Base-by-base conservation (phyloP, 2,888 invertebrate genomes). In the Junonia oenone region DNA sequence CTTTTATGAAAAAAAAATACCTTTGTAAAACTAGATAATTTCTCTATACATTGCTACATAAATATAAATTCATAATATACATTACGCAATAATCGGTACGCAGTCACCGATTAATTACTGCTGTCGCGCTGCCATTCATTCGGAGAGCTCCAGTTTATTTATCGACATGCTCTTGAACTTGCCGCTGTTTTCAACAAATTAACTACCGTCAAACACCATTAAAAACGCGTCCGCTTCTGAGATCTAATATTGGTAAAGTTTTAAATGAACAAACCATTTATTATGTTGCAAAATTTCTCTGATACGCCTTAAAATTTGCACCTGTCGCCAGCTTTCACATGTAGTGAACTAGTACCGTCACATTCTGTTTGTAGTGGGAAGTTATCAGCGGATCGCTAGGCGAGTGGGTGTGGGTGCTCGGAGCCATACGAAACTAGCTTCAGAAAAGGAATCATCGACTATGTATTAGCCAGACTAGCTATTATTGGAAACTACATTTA, bases 81-180 rank as follows among this genome's bases (percentile, higher is more conserved):
- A n/a, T 40, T 40, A 19, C 15, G 19, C n/a, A 40, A 19, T 17
- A 19, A 5, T 33, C 31, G n/a, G 31, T 33, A 67, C 54, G 61
- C 56, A 64, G 67, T 71, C 65, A 71, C 72, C 71, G 73, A 78
- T 78, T 79, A 75, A 71, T 73, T 72, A 73, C 66, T 66, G 67
- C 73, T 68, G 61, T 59, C 70, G 35, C 45, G 48, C 45, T 68
- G 69, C 70, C 68, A 72, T 75, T 74, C 70, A 71, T 75, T 75
- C 69, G 70, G 71, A 70, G 63, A 72, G 64, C 62, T 69, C 68
- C 58, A 65, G 67, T 66, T 68, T 64, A 68, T 75, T 71, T 71
- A 78, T 75, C 59, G 67, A 62, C 73, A 66, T 75, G 82, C 68
- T 76, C 84, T 84, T 87, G 88, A 85, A 85, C 85, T 84, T 82